Percentiles rank a stretch among this genome's conserved stretches.
phyloP scores from a whole-genome alignment of 2,113 vertebrate genomes.

The Leptocoma aspasia region DNA sequence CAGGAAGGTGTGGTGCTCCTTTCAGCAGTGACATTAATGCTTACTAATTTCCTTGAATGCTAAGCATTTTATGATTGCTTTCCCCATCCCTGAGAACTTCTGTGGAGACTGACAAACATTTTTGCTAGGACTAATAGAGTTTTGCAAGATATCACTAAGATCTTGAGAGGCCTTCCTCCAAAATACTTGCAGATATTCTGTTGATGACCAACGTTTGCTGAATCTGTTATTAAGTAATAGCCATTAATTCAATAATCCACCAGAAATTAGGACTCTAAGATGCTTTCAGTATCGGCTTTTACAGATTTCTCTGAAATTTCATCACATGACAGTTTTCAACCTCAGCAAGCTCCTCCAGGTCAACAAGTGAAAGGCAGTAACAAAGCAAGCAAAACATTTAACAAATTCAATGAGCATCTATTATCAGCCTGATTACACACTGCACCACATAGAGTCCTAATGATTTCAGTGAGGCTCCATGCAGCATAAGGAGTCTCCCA shows the following conservation, averaged over 20 bases:
- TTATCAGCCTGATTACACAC: slow-evolving; percentile 59
- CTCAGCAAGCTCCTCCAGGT: not conserved
- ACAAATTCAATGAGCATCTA: slow-evolving; percentile 48
- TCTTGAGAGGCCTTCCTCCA: not conserved
- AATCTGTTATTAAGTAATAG: not conserved
- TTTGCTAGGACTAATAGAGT: not conserved
- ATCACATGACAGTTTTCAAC: not conserved
- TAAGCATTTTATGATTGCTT: not conserved
- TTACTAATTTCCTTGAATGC: not conserved
- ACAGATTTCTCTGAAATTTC: not conserved
- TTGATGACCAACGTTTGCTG: not conserved
- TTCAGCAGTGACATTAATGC: not conserved
- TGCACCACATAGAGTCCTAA: slow-evolving; percentile 33
- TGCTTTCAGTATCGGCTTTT: not conserved
- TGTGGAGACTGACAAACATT: not conserved
- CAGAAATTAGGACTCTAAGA: not conserved
- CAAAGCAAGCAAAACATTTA: slow-evolving; percentile 48
- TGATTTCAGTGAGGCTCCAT: slow-evolving; percentile 25
- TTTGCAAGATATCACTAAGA: not conserved
- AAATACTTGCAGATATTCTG: not conserved
- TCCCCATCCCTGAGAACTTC: not conserved
- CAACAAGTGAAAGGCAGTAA: slow-evolving; percentile 33
- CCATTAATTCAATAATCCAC: not conserved
- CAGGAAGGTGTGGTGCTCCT: not conserved
- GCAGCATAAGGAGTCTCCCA: slow-evolving; percentile 45